Conservation (phyloP, 2,797 vertebrate genomes). For the Chelonia mydas region DNA sequence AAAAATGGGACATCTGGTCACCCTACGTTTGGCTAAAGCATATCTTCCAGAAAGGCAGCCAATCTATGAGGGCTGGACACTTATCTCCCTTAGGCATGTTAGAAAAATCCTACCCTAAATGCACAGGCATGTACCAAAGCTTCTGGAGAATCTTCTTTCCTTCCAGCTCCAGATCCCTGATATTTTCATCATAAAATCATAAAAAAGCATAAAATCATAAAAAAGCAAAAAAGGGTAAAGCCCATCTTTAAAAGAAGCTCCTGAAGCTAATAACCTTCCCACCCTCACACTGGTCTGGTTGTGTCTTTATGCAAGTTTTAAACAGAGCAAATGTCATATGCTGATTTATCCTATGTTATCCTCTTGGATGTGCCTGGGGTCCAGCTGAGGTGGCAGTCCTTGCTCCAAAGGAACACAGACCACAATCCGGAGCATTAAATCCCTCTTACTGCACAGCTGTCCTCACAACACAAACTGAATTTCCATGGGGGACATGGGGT, state of each 20-base stretch:
- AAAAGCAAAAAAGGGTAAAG: not conserved
- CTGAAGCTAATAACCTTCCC: too few relatives aligned
- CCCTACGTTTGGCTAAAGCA: too few relatives aligned
- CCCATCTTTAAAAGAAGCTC: not conserved
- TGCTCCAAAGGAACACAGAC: not conserved
- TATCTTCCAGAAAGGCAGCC: too few relatives aligned
- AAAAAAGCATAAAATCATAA: not conserved
- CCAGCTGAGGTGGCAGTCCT: not conserved
- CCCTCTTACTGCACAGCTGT: not conserved
- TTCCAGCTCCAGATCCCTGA: conserved; percentile 17
- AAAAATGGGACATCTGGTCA: too few relatives aligned
- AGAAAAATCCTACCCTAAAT: conserved; percentile 5
- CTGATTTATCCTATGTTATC: not conserved
- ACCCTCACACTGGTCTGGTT: not conserved
- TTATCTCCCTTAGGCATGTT: not conserved
- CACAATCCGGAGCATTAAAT: not conserved
- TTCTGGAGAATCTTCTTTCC: not conserved
- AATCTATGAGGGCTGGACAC: not conserved
- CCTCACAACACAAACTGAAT: not conserved
- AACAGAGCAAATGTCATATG: not conserved
- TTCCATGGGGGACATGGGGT: too few relatives aligned
- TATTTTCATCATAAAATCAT: not conserved
- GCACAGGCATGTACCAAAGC: conserved; percentile 13
- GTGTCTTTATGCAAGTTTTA: not conserved
- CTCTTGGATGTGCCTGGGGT: not conserved